Base-by-base conservation (phyloP, 2,797 vertebrate genomes). In the Odontamblyopus rebecca region DNA sequence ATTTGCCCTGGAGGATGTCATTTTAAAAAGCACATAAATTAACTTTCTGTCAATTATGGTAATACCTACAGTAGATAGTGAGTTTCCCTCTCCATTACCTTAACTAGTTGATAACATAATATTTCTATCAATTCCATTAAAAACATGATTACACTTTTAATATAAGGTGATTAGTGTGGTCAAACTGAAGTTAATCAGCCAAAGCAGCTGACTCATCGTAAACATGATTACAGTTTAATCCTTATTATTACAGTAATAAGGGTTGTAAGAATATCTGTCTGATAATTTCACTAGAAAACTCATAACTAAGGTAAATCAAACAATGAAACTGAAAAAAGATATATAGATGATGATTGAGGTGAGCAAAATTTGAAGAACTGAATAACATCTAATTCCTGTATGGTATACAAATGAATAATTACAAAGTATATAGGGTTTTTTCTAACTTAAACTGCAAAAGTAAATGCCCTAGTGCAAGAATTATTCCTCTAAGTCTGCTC, bases 61-160 rank as follows among this genome's bases (percentile, higher is more conserved):
- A 87, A 91, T 94, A 95, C 96, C 93, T 92, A 92, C 27, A 6
- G 23, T 61, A 18, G 53, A 77, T 61, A 71, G 19, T 91, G 88
- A 88, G 92, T 93, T 94, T 93, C 91, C 91, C 92, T 95, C 94
- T 93, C 92, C 93, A 95, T 93, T 93, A 89, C 92, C 93, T 94
- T 94, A 93, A 92, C 93, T 92, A 92, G 94, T 93, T 94, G 93
- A 95, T 95, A 94, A 81, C 93, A 92, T 95, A 95, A 95, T 93
- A 94, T 93, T 96, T 95, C 92, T 94, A 94, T 96, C 96, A 95
- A 96, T 96, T 95, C 96, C 93, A 96, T 97, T 97, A 97, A 96
- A 96, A 75, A 88, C 94, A 96, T 94, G 94, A 97, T 97, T 96
- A 96, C 93, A 93, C 94, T 95, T 97, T 96, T 97, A 97, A 98